Conservation (phyloP, 1,140 invertebrate genomes). For the Drosophila serrata region DNA sequence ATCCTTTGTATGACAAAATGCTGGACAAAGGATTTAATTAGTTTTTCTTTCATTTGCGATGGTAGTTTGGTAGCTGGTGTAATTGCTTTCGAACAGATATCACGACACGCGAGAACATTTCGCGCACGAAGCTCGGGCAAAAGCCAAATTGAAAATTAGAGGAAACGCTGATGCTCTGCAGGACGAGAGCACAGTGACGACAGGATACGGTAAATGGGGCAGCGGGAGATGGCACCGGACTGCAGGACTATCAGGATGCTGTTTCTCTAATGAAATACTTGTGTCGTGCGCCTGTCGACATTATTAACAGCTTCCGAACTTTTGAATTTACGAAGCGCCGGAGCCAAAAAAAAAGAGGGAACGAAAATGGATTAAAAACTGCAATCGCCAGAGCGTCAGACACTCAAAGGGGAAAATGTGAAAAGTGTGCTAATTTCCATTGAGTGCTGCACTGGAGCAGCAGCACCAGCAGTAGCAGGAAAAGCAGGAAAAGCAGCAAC, state of each 20-base stretch:
- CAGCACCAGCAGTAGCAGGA: conserved; percentile 1
- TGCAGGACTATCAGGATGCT: conserved; percentile 23
- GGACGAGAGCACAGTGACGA: conserved; percentile 13
- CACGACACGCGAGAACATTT: conserved; percentile 51
- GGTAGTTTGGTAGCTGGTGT: conserved; percentile 42
- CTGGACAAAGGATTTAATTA: conserved; percentile 82
- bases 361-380: conserved; percentile 47
- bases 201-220: conserved; percentile 9
- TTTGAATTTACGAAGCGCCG: conserved; percentile 64
- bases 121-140: conserved; percentile 52
- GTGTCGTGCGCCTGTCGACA: conserved; percentile 79
- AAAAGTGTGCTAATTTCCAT: conserved; percentile 76
- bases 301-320: conserved; percentile 81
- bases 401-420: conserved; percentile 59
- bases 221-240: conserved; percentile 2
- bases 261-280: conserved; percentile 79
- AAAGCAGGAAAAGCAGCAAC: conserved; percentile 6
- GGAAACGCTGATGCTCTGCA: conserved; percentile 19
- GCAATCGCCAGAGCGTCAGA: conserved; percentile 36
- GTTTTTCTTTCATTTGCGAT: conserved; percentile 79
- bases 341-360: conserved; percentile 16
- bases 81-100: conserved; percentile 76
- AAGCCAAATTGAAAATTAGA: conserved; percentile 59
- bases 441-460: conserved; percentile 37
- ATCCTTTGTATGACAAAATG: conserved; percentile 51